Evolutionary conservation across 2,888 invertebrate species (phyloP).

Genomic region (Elmis aenea): DNA sequence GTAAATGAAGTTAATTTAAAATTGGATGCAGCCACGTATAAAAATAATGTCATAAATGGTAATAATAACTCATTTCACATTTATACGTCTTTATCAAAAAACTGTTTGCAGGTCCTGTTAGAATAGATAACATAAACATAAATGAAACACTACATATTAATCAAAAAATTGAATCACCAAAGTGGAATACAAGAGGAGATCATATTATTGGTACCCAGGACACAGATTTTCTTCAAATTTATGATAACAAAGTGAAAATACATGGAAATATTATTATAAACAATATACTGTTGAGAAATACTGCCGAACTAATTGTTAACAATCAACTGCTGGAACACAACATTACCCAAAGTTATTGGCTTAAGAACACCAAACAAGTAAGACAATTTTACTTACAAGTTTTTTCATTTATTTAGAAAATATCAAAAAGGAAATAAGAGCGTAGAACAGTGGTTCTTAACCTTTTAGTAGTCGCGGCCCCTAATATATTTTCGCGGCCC

Average conservation of each 20-base stretch:
- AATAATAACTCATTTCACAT: too few species aligned
- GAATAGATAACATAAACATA: constrained; percentile 29
- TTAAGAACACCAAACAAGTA: constrained; percentile 38
- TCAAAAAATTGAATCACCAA: too few species aligned
- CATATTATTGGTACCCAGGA: constrained; percentile 33
- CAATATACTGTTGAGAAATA: constrained; percentile 28
- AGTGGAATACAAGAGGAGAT: constrained; percentile 22
- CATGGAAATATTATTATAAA: constrained; percentile 35
- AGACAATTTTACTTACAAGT: too few species aligned
- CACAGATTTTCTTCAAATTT: constrained; percentile 38
- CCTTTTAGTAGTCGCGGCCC: too few species aligned
- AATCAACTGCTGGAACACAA: constrained; percentile 27
- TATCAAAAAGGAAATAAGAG: too few species aligned
- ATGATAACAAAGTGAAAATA: constrained; percentile 37
- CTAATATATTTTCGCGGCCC: too few species aligned
- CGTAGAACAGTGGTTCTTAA: too few species aligned
- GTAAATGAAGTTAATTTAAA: constrained; percentile 33
- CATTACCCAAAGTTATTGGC: constrained; percentile 35
- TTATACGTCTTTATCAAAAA: too few species aligned
- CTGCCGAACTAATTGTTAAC: constrained; percentile 28
- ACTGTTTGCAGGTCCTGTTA: constrained; percentile 35
- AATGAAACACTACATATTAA: too few species aligned
- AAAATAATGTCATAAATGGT: constrained; percentile 26
- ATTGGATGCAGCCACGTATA: constrained; percentile 26
- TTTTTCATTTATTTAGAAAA: too few species aligned